Evolutionary conservation across 2,797 vertebrate species (phyloP).

Genomic region (Pteropus rufus): DNA sequence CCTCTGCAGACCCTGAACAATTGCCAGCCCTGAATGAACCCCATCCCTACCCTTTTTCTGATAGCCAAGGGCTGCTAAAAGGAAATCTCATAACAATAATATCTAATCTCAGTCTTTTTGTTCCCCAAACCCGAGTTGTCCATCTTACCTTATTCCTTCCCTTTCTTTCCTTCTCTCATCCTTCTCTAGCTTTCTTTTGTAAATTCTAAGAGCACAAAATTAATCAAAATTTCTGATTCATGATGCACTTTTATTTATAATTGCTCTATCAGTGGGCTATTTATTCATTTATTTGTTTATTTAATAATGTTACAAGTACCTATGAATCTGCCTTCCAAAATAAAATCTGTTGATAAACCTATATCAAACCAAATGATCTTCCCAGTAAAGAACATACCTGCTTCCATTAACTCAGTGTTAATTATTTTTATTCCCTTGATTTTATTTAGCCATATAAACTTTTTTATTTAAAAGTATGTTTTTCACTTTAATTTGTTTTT

Average conservation of each 20-base stretch:
- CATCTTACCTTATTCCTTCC: neutral
- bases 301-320: neutral
- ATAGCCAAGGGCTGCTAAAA: neutral
- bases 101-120: constrained; percentile 32
- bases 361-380: neutral
- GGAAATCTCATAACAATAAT: neutral
- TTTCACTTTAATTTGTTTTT: neutral
- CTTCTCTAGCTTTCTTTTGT: neutral
- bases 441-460: neutral
- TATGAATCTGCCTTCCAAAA: neutral
- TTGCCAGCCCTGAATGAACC: neutral
- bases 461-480: neutral
- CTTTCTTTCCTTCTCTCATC: neutral
- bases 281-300: neutral
- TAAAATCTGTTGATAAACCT: neutral
- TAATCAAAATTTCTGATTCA: neutral
- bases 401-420: neutral
- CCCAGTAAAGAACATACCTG: neutral
- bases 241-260: neutral
- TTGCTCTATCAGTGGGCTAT: neutral
- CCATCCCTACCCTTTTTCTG: neutral
- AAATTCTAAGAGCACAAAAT: neutral
- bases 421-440: neutral
- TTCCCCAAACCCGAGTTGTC: neutral
- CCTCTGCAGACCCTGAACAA: neutral